These are phyloP conservation scores for Falco rusticolus DNA, from an alignment of 2,797 vertebrate genomes.

Conservation along the genomic window DNA sequence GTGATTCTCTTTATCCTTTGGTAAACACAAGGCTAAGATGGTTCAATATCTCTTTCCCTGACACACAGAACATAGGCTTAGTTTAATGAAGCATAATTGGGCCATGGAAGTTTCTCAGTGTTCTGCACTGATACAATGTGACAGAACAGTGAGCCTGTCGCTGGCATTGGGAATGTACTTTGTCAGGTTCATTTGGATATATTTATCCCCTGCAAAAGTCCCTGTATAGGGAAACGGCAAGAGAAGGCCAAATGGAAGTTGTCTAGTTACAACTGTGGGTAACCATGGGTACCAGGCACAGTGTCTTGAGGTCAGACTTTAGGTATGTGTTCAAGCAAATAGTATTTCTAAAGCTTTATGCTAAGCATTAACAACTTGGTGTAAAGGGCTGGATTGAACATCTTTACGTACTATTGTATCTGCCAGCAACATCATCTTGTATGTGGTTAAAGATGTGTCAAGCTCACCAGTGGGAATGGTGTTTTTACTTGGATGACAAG, in stretches of 20 bases:
- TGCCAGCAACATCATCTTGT: not conserved
- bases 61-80: not conserved
- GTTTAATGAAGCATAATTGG: slow-evolving; percentile 72
- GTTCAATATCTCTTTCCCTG: not conserved
- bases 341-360: not conserved
- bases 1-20: not conserved
- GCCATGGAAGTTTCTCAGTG: slow-evolving; percentile 41
- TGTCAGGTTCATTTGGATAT: slow-evolving; percentile 20
- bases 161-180: not conserved
- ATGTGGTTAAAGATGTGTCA: not conserved
- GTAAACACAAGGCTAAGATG: not conserved
- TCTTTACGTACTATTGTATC: not conserved
- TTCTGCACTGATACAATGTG: slow-evolving; percentile 27
- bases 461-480: not conserved
- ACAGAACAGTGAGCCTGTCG: slow-evolving; percentile 40
- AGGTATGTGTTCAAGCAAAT: not conserved
- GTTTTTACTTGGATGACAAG: not conserved
- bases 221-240: not conserved
- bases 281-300: not conserved
- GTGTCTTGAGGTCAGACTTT: not conserved
- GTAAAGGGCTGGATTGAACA: not conserved
- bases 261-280: not conserved
- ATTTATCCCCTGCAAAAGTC: not conserved
- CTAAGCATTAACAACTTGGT: not conserved
- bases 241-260: not conserved